Conservation (phyloP, 23 tunicate genomes). For the Styela plicata region DNA sequence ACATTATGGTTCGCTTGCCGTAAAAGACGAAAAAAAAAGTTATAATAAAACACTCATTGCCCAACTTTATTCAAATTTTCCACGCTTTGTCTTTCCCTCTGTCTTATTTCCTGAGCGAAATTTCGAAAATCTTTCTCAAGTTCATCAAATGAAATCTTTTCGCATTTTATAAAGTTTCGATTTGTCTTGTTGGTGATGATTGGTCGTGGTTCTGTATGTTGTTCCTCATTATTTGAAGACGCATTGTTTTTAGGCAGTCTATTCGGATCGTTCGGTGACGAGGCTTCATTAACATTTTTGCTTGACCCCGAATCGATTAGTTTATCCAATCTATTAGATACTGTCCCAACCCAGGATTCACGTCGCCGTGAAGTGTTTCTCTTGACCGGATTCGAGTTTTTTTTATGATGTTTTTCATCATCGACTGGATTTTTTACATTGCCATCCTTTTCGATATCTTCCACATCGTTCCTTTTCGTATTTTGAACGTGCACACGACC, state of each 20-base stretch:
- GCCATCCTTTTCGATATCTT: not conserved
- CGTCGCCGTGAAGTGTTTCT: not conserved
- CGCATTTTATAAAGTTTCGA: not conserved
- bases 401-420: not conserved
- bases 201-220: not conserved
- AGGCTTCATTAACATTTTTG: too few species aligned
- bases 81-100: not conserved
- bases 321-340: conserved; percentile 14
- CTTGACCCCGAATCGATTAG: not conserved
- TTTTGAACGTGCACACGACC: not conserved
- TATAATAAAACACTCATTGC: too few species aligned
- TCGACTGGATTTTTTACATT: not conserved
- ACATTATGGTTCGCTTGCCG: too few species aligned
- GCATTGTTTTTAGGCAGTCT: not conserved
- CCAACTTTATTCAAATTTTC: not conserved
- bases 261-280: not conserved
- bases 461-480: not conserved
- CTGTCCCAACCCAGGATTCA: conserved; percentile 18
- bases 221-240: not conserved
- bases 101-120: conserved; percentile 13
- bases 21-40: too few species aligned
- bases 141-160: conserved; percentile 16
- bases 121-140: conserved; percentile 20
- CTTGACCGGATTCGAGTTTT: not conserved
- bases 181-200: not conserved